phyloP scores from a whole-genome alignment of 2,888 invertebrate genomes.

The Podotricha telesiphe region DNA sequence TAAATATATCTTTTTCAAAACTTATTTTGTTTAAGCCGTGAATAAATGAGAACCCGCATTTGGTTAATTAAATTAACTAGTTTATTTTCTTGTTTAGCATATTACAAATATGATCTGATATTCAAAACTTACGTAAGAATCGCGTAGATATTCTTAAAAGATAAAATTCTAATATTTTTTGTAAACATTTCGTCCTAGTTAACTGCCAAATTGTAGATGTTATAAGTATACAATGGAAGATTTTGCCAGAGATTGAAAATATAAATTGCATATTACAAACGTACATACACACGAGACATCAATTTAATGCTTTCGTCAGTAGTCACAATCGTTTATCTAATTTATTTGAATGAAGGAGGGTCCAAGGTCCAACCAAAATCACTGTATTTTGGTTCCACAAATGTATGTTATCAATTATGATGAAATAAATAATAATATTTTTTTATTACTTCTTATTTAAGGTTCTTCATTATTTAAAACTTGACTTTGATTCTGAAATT shows the following conservation, averaged over 20 bases:
- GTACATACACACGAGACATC: conserved; percentile 37
- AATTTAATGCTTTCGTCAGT: conserved; percentile 42
- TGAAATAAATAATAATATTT: too few species aligned
- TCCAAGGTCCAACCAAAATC: conserved; percentile 41
- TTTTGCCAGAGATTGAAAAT: not conserved
- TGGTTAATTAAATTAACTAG: too few species aligned
- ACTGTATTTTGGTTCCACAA: not conserved
- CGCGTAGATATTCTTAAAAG: too few species aligned
- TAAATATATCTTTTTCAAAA: too few species aligned
- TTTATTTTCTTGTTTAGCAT: too few species aligned
- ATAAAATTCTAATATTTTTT: not conserved
- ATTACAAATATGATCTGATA: too few species aligned
- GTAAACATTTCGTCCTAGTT: not conserved
- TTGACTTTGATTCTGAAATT: too few species aligned
- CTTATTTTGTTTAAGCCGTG: too few species aligned
- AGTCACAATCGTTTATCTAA: conserved; percentile 62
- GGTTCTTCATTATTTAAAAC: too few species aligned
- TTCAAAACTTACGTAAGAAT: too few species aligned
- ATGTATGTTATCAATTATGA: not conserved
- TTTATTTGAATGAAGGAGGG: conserved; percentile 60
- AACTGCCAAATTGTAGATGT: not conserved
- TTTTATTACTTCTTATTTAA: not conserved
- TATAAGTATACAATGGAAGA: not conserved
- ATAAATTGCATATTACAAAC: conserved; percentile 15
- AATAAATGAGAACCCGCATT: too few species aligned